phyloP scores from a whole-genome alignment of 2,888 invertebrate genomes.

The Homarus gammarus region DNA sequence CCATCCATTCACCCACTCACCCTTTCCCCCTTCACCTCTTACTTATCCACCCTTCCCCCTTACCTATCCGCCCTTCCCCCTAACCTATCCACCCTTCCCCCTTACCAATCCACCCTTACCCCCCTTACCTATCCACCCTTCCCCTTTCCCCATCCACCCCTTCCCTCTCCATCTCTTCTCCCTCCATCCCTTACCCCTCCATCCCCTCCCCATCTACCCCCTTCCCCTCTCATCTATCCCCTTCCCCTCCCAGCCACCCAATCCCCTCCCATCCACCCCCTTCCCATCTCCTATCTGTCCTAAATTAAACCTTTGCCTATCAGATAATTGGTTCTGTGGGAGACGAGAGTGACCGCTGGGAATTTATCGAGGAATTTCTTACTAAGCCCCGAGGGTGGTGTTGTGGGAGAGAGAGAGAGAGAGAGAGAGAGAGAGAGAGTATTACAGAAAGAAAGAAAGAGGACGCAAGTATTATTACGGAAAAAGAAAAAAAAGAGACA shows the following conservation, averaged over 20 bases:
- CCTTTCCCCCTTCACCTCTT: neutral
- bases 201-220: neutral
- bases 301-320: constrained; percentile 14
- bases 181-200: neutral
- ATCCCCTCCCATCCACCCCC: neutral
- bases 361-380: too few relatives aligned
- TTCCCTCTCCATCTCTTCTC: neutral
- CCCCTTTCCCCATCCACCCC: neutral
- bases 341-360: too few relatives aligned
- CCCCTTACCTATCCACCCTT: too few relatives aligned
- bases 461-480: too few relatives aligned
- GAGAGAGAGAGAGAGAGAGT: too few relatives aligned
- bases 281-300: neutral
- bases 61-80: too few relatives aligned
- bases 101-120: neutral
- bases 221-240: neutral
- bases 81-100: neutral
- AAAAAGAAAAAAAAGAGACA: too few relatives aligned
- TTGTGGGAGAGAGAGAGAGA: too few relatives aligned
- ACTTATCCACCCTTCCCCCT: too few relatives aligned
- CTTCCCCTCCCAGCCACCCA: neutral
- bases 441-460: too few relatives aligned
- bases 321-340: neutral
- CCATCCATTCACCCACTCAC: neutral
- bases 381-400: too few relatives aligned